phyloP scores from a whole-genome alignment of 2,888 invertebrate genomes.

The Punctoribates punctum region DNA sequence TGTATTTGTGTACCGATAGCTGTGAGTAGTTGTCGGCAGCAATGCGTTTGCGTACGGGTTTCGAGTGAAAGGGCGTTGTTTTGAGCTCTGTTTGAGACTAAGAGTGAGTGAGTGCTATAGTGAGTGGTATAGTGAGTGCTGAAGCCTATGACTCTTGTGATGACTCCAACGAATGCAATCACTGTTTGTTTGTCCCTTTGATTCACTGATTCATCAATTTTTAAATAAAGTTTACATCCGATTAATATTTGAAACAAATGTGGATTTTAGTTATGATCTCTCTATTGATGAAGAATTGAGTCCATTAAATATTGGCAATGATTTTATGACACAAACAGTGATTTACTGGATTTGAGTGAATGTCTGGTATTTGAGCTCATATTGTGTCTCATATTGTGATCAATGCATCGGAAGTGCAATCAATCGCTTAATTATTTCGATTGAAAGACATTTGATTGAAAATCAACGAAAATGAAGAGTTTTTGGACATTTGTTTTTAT shows the following conservation, averaged over 20 bases:
- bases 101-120: conserved; percentile 13
- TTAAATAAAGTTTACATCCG: not conserved
- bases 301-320: not conserved
- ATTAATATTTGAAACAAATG: not conserved
- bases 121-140: conserved; percentile 14
- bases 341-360: not conserved
- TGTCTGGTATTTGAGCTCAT: conserved; percentile 10
- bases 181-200: conserved; percentile 8
- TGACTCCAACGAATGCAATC: conserved; percentile 21
- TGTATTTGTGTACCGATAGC: not conserved
- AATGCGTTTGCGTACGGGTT: conserved; percentile 14
- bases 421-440: not conserved
- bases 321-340: conserved; percentile 4
- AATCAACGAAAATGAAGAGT: conserved; percentile 12
- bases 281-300: not conserved
- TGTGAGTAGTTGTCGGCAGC: not conserved
- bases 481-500: not conserved
- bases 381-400: conserved; percentile 29
- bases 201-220: not conserved
- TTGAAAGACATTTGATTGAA: not conserved
- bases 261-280: not conserved
- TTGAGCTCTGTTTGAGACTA: not conserved
- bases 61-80: conserved; percentile 31
- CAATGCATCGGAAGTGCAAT: conserved; percentile 35
- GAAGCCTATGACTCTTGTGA: conserved; percentile 12